Evolutionary conservation across 2,888 invertebrate species (phyloP), one percentile per base, ranked within the genome.

Genomic region (Nudaria mundana): DNA sequence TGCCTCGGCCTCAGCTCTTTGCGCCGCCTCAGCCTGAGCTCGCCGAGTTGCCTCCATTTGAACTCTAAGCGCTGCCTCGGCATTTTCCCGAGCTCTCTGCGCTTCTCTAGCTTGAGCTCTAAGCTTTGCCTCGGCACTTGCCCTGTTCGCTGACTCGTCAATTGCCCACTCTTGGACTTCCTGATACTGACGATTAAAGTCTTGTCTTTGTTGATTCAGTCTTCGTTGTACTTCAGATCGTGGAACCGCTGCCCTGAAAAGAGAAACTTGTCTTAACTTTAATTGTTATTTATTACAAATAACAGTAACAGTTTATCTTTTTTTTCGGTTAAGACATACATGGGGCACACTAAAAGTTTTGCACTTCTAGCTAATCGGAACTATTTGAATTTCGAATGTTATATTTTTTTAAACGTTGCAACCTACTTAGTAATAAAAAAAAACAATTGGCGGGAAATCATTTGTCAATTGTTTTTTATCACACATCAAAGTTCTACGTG

Each of bases 111-210:
- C 20, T 20, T 20, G 20, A 4, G 20, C 8, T 5, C 3, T 18
- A 18, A 20, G 2, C 5, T 20, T 7, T 20, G 20, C 20, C 20
- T 20, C 20, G 6, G 5, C 6, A 5, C 3, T 20, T 2, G 20
- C 20, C 20, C n/a, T n/a, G n/a, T n/a, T n/a, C n/a, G n/a, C n/a
- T n/a, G n/a, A n/a, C n/a, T n/a, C n/a, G n/a, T n/a, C 33, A 6
- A 14, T 20, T 8, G 41, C 44, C 12, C 11, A 34, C 0, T 44
- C 16, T 2, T 42, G 23, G 4, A 41, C 20, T 6, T 56, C 40
- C 26, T 56, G 42, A 4, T 47, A 47, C 16, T 43, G 53, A 3
- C 26, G 42, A 32, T 56, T 56, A 7, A 44, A 56, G 32, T 45
- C 25, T 11, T 15, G 7, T 30, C 56, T 44, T 30, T 56, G 56